phyloP scores from a whole-genome alignment of 2,113 vertebrate species.

The Anhinga rufa region DNA sequence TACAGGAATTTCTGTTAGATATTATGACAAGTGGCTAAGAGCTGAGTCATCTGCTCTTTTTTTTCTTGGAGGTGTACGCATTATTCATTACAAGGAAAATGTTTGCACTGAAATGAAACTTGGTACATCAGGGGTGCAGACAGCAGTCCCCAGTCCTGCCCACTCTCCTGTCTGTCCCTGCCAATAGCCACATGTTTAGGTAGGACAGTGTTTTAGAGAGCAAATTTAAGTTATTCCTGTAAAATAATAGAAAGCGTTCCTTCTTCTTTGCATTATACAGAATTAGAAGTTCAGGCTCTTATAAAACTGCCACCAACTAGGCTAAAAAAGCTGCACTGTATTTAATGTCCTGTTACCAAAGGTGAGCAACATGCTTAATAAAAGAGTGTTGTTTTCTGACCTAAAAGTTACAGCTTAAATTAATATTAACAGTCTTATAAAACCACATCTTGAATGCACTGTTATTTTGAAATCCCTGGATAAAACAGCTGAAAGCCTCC shows the following conservation, averaged over 20 bases:
- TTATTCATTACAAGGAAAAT: not conserved
- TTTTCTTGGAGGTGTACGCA: not conserved
- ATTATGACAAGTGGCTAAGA: not conserved
- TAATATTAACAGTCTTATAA: not conserved
- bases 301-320: not conserved
- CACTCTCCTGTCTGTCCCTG: not conserved
- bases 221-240: not conserved
- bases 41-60: not conserved
- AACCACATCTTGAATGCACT: not conserved
- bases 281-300: not conserved
- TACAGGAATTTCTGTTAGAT: not conserved
- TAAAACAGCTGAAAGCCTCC: not conserved
- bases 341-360: not conserved
- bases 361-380: not conserved
- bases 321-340: not conserved
- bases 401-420: not conserved
- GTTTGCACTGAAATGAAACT: not conserved
- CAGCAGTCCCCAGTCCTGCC: not conserved
- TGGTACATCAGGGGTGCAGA: not conserved
- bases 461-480: slow-evolving; percentile 1
- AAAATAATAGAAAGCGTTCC: not conserved
- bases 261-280: not conserved
- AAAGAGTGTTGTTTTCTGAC: not conserved
- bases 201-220: not conserved
- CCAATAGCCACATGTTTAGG: not conserved